phyloP scores from a whole-genome alignment of 1,140 invertebrate genomes.

The Reticulitermes speratus region DNA sequence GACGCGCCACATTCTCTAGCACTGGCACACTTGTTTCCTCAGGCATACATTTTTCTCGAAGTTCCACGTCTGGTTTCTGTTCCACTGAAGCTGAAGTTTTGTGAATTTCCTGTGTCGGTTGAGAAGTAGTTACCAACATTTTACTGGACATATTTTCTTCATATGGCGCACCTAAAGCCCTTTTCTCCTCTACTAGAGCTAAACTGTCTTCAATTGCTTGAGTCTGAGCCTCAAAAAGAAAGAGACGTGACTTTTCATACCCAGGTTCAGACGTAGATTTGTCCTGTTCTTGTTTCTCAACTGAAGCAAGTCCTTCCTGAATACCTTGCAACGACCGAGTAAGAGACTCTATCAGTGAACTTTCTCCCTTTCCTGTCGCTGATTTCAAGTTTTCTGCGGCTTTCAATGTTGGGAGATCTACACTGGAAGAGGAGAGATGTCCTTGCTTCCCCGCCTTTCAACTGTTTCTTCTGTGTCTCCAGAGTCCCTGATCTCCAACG shows the following conservation, averaged over 20 bases:
- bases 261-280: conserved; percentile 30
- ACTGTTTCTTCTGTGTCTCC: not conserved
- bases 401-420: not conserved
- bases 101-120: conserved; percentile 55
- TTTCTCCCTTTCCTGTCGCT: not conserved
- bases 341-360: conserved; percentile 40
- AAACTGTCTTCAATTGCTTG: conserved; percentile 23
- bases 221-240: conserved; percentile 21
- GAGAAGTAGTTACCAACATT: not conserved
- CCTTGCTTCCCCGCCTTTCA: not conserved
- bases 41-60: conserved; percentile 27
- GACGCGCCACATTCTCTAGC: conserved; percentile 53
- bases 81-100: conserved; percentile 54
- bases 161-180: not conserved
- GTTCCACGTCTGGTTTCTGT: conserved; percentile 37
- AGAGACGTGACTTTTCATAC: conserved; percentile 36
- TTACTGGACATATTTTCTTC: not conserved
- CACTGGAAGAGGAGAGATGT: not conserved
- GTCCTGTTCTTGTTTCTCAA: conserved; percentile 33
- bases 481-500: not conserved
- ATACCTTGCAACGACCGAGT: conserved; percentile 42
- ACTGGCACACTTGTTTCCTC: conserved; percentile 51
- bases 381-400: not conserved
- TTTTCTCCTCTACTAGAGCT: not conserved
- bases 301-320: conserved; percentile 39